These are phyloP conservation scores for Conopomorpha cramerella DNA, from an alignment of 1,140 invertebrate genomes.

Conservation along the genomic window DNA sequence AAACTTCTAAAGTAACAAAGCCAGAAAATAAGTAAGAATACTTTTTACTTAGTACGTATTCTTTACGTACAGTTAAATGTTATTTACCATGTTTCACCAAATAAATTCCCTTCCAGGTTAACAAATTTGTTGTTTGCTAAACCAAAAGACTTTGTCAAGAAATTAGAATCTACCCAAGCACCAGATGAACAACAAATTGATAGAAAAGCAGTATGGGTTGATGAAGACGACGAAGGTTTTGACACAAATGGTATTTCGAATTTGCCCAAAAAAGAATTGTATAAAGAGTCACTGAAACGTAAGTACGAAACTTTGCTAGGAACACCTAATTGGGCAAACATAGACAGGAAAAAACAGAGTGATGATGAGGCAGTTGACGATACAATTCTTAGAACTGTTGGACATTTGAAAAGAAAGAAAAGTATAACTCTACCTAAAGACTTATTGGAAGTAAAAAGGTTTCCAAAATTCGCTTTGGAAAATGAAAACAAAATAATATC, in stretches of 20 bases:
- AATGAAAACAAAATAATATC: slow-evolving; percentile 67
- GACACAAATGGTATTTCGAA: slow-evolving; percentile 57
- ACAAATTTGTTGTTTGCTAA: slow-evolving; percentile 57
- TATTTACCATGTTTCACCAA: too few species aligned
- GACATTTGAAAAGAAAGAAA: slow-evolving; percentile 58
- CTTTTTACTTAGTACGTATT: too few species aligned
- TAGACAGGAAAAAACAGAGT: slow-evolving; percentile 50
- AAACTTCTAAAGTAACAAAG: too few species aligned
- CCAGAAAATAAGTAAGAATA: too few species aligned
- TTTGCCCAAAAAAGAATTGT: slow-evolving; percentile 26
- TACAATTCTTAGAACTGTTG: slow-evolving; percentile 64
- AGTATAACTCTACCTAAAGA: slow-evolving; percentile 48
- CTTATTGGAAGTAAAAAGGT: slow-evolving; percentile 65
- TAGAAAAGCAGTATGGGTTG: slow-evolving; percentile 66
- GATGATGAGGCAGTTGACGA: slow-evolving; percentile 63
- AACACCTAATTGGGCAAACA: slow-evolving; percentile 74
- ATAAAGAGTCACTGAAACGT: slow-evolving; percentile 67
- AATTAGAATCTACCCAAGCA: slow-evolving; percentile 24
- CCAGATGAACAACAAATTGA: slow-evolving; percentile 14
- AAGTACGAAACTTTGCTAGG: slow-evolving; percentile 70
- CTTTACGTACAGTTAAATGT: too few species aligned
- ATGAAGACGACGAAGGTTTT: slow-evolving; percentile 70
- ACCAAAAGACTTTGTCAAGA: slow-evolving; percentile 42
- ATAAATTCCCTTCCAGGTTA: slow-evolving; percentile 22
- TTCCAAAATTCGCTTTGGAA: slow-evolving; percentile 76